phyloP scores from a whole-genome alignment of 2,113 vertebrate species.

The Nanorana parkeri region DNA sequence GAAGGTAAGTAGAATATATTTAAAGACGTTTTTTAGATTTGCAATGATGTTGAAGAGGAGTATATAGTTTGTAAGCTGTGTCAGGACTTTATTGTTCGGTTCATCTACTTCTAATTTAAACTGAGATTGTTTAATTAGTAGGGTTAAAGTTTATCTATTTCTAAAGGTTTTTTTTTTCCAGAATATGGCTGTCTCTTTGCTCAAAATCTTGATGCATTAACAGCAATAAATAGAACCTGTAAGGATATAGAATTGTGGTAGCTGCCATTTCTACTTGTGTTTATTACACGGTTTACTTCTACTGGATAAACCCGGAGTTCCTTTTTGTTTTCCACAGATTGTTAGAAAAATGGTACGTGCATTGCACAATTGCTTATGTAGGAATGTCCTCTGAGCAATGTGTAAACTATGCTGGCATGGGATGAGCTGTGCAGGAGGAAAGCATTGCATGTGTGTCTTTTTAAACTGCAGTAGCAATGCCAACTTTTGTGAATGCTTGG shows the following conservation, averaged over 20 bases:
- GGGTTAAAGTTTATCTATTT: too few species aligned
- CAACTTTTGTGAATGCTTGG: background rate
- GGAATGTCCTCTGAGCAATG: constrained; percentile 33
- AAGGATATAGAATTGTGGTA: background rate
- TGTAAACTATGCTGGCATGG: constrained; percentile 34
- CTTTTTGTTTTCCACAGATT: background rate
- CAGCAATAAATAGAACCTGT: background rate
- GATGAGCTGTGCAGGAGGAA: background rate
- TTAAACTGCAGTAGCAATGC: background rate
- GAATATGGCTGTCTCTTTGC: too few species aligned
- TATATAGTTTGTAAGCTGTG: too few species aligned
- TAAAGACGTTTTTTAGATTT: background rate
- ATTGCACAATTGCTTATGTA: background rate
- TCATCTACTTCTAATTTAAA: too few species aligned
- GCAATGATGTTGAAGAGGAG: too few species aligned
- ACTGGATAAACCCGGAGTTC: too few species aligned
- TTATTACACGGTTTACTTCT: background rate
- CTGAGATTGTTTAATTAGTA: too few species aligned
- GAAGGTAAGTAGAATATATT: constrained; percentile 78
- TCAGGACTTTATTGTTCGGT: too few species aligned
- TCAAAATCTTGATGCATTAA: too few species aligned
- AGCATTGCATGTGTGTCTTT: constrained; percentile 25
- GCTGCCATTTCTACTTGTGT: background rate
- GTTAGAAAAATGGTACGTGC: background rate
- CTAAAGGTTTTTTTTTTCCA: too few species aligned